phyloP scores from a whole-genome alignment of 2,797 vertebrate species.

The Chaenodraco wilsoni region DNA sequence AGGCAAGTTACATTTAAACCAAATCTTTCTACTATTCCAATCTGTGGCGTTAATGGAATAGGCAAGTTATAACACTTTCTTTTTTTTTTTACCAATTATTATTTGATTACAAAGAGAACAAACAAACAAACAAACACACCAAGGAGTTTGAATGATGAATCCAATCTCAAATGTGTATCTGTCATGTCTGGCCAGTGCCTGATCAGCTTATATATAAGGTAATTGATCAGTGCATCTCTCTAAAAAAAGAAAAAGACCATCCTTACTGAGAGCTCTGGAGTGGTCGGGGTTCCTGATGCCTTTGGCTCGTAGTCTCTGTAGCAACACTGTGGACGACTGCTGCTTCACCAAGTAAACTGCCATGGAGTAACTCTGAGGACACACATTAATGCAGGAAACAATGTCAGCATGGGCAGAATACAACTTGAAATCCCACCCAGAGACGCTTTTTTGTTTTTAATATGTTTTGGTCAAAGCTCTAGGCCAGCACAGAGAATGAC shows the following conservation, averaged over 20 bases:
- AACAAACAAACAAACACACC: too few species aligned
- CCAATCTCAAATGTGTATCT: too few species aligned
- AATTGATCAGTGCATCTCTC: neutral
- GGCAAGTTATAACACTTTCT: too few species aligned
- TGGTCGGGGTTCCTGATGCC: constrained; percentile 99
- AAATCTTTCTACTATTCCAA: too few species aligned
- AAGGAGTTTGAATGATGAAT: too few species aligned
- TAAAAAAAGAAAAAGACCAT: neutral
- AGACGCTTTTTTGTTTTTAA: neutral
- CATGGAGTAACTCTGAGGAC: constrained; percentile 95
- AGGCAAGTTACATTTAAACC: too few species aligned
- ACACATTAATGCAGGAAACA: constrained; percentile 12
- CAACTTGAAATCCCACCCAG: neutral
- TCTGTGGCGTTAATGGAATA: too few species aligned
- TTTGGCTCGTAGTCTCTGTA: constrained; percentile 96
- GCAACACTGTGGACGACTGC: constrained; percentile 93
- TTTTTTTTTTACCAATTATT: too few species aligned
- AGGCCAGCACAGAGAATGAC: neutral
- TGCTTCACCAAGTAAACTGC: constrained; percentile 98
- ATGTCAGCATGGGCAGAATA: neutral
- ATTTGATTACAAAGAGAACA: too few species aligned
- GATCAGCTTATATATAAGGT: neutral
- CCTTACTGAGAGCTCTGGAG: constrained; percentile 96
- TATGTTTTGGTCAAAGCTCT: neutral
- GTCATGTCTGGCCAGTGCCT: neutral